These are phyloP conservation scores for Microctenopoma lineatum DNA, from an alignment of 2,797 vertebrate genomes.

Conservation along the genomic window DNA sequence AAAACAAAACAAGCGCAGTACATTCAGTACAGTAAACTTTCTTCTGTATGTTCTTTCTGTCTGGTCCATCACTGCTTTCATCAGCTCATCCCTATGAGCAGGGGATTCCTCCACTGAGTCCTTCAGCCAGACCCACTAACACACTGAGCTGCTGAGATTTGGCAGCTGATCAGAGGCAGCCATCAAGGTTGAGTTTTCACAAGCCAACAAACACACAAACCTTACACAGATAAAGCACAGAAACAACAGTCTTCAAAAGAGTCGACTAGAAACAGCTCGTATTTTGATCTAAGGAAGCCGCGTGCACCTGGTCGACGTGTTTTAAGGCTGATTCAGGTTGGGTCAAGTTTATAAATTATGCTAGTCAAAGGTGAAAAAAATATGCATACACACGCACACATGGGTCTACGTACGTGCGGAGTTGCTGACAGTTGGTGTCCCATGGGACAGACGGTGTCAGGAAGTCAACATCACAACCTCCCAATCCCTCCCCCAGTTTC, in stretches of 20 bases:
- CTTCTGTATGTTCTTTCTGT: background rate
- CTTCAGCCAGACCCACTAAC: constrained; percentile 69
- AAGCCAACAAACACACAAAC: constrained; percentile 26
- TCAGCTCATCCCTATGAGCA: constrained; percentile 24
- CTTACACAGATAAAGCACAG: constrained; percentile 5
- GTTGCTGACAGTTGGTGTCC: constrained; percentile 65
- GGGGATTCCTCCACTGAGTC: constrained; percentile 60
- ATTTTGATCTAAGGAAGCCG: background rate
- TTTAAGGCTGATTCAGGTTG: background rate
- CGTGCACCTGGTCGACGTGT: background rate
- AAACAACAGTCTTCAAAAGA: constrained; percentile 4
- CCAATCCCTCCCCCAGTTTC: constrained; percentile 68
- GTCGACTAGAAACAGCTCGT: background rate
- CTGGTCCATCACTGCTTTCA: constrained; percentile 19
- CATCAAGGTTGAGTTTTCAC: constrained; percentile 58
- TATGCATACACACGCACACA: background rate
- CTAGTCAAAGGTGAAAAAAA: constrained; percentile 29
- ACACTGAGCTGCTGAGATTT: constrained; percentile 61
- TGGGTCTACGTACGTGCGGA: constrained; percentile 23
- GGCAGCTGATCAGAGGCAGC: constrained; percentile 57
- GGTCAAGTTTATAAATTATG: constrained; percentile 10
- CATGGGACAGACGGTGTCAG: constrained; percentile 71
- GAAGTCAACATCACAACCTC: constrained; percentile 70
- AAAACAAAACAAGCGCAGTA: constrained; percentile 1
- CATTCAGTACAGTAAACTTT: background rate